Base-by-base conservation (phyloP, 1,140 invertebrate species). In the Brachionus rotundiformis region DNA sequence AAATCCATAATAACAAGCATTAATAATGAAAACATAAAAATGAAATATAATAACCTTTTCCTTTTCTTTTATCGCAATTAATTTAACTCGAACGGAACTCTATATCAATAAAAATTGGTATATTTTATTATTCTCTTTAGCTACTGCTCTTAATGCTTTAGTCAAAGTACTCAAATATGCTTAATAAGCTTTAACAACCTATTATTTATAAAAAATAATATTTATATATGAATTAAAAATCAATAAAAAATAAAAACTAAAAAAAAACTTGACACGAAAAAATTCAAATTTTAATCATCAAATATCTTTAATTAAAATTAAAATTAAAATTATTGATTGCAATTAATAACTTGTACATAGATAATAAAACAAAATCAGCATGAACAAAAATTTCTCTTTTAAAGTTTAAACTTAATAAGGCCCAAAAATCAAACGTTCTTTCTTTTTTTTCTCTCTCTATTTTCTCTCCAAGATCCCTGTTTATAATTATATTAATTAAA, bases 401-500 rank as follows among this genome's bases (percentile, higher is more conserved):
- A 39, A 31, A 68, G 27, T 68, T 68, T 41, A 31, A n/a, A n/a
- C n/a, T n/a, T 68, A 36, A 68, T 36, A 36, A 41, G 29, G 63
- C 63, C 63, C 33, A 16, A 33, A 68, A 68, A 68, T 68, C 63
- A 68, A 68, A 68, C 63, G 63, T 36, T 63, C n/a, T n/a, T n/a
- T n/a, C n/a, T n/a, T n/a, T n/a, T n/a, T n/a, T n/a, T n/a, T n/a
- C n/a, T n/a, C n/a, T n/a, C n/a, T n/a, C n/a, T n/a, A n/a, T 29
- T 68, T 33, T 33, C 33, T 68, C 33, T 68, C 31, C 36, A 31
- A 68, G 33, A 68, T 68, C 63, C 63, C 63, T 68, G 33, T 68
- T 68, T 68, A 68, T 68, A 68, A 68, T 68, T 68, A 68, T 68
- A 68, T 68, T 68, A 68, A 68, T 68, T 68, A 68, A 36, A 68